Percentiles rank a stretch among this genome's conserved stretches.
These are phyloP conservation scores for Psilanteris sp. DNA, from an alignment of 1,140 invertebrate genomes.

Conservation along the genomic window DNA sequence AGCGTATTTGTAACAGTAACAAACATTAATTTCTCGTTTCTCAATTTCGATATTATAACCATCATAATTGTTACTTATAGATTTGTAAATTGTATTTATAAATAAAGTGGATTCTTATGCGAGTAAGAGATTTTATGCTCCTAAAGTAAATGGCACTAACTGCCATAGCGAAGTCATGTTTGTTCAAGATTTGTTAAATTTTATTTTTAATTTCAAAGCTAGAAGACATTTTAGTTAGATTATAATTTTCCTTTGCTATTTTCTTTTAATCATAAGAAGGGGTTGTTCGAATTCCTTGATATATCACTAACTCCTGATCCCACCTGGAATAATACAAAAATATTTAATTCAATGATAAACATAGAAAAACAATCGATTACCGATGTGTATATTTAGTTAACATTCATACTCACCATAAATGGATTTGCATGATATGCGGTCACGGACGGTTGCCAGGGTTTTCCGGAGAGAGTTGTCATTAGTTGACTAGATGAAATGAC, in stretches of 20 bases:
- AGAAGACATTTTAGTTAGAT: constrained; percentile 67
- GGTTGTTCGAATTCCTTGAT: constrained; percentile 78
- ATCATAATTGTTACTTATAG: constrained; percentile 54
- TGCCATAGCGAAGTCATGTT: constrained; percentile 73
- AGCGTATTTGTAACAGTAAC: constrained; percentile 72
- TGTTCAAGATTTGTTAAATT: constrained; percentile 61
- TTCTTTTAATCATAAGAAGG: constrained; percentile 77
- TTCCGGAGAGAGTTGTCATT: constrained; percentile 75
- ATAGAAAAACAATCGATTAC: neutral
- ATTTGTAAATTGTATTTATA: constrained; percentile 77
- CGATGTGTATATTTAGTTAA: neutral
- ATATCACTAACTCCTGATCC: constrained; percentile 75
- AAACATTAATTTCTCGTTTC: constrained; percentile 77
- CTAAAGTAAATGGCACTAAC: constrained; percentile 77
- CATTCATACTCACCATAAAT: constrained; percentile 72
- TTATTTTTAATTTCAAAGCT: constrained; percentile 41
- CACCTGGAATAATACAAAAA: constrained; percentile 70
- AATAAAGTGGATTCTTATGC: constrained; percentile 75
- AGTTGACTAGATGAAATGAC: constrained; percentile 77
- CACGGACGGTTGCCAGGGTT: constrained; percentile 77
- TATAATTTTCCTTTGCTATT: constrained; percentile 32
- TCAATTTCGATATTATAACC: constrained; percentile 53
- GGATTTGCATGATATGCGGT: constrained; percentile 77
- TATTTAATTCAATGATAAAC: no score
- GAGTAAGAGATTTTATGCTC: constrained; percentile 75